phyloP scores from a whole-genome alignment of 2,888 invertebrate genomes.

The Balanococcus diminutus region DNA sequence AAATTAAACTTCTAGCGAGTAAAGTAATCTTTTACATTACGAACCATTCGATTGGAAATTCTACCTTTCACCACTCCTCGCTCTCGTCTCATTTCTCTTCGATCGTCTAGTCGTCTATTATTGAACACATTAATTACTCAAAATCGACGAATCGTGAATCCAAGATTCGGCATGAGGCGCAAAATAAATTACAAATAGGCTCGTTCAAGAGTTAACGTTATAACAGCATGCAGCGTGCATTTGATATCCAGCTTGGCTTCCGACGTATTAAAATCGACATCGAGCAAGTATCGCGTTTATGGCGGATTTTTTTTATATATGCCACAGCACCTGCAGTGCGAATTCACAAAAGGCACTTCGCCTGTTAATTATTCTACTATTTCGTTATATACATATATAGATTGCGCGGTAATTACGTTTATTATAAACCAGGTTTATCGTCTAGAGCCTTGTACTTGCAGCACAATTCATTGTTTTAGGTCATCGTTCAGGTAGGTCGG shows the following conservation, averaged over 20 bases:
- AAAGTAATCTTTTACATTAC: neutral
- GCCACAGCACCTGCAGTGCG: constrained; percentile 2
- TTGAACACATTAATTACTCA: neutral
- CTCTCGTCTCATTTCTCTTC: neutral
- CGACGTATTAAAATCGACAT: neutral
- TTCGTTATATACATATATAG: neutral
- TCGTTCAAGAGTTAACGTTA: neutral
- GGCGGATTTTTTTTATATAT: neutral
- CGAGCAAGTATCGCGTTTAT: neutral
- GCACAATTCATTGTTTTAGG: constrained; percentile 18
- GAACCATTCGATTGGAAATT: neutral
- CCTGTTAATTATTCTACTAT: constrained; percentile 11
- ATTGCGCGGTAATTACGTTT: constrained; percentile 33
- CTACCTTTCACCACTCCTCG: neutral
- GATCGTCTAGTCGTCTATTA: neutral
- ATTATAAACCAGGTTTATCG: constrained; percentile 15
- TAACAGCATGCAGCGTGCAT: neutral
- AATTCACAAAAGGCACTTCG: constrained; percentile 17
- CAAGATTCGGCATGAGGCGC: neutral
- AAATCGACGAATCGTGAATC: constrained; percentile 13
- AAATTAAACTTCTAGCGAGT: neutral
- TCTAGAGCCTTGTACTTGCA: neutral
- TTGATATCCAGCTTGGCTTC: neutral
- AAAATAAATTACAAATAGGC: neutral
- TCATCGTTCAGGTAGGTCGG: constrained; percentile 32